phyloP scores from a whole-genome alignment of 2,888 invertebrate genomes.

The Eupithecia inturbata region DNA sequence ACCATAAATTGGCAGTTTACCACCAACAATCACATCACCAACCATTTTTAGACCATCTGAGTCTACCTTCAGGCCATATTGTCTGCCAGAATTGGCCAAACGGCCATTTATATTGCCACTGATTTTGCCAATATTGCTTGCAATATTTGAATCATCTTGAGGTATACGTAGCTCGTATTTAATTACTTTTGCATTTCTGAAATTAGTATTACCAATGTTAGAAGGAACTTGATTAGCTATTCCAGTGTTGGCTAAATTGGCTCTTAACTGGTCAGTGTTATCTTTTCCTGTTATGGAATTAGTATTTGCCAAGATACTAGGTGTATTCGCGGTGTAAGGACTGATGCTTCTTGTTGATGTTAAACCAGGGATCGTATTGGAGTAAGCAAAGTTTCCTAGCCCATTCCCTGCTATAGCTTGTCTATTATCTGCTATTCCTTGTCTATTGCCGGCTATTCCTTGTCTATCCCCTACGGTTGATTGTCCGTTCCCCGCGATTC shows the following conservation, averaged over 20 bases:
- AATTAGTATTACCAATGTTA: constrained; percentile 14
- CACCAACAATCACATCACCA: constrained; percentile 63
- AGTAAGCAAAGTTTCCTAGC: constrained; percentile 12
- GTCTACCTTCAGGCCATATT: constrained; percentile 57
- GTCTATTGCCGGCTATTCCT: not conserved
- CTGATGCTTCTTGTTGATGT: not conserved
- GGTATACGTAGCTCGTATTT: not conserved
- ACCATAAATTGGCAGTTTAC: constrained; percentile 65
- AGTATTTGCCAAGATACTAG: not conserved
- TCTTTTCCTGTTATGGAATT: not conserved
- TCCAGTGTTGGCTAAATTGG: constrained; percentile 16
- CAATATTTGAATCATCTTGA: not conserved
- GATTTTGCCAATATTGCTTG: not conserved
- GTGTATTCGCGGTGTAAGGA: constrained; percentile 2
- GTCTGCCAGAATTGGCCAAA: not conserved
- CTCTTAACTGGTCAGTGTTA: not conserved
- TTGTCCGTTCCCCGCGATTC: no score
- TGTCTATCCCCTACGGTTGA: not conserved
- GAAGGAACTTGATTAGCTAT: constrained; percentile 11
- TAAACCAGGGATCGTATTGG: not conserved
- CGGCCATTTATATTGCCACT: not conserved
- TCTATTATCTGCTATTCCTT: not conserved
- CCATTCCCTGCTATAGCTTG: not conserved
- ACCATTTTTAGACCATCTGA: constrained; percentile 64
- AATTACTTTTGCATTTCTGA: constrained; percentile 20